phyloP scores from a whole-genome alignment of 2,888 invertebrate genomes.

The Gonocerus acuteangulatus region DNA sequence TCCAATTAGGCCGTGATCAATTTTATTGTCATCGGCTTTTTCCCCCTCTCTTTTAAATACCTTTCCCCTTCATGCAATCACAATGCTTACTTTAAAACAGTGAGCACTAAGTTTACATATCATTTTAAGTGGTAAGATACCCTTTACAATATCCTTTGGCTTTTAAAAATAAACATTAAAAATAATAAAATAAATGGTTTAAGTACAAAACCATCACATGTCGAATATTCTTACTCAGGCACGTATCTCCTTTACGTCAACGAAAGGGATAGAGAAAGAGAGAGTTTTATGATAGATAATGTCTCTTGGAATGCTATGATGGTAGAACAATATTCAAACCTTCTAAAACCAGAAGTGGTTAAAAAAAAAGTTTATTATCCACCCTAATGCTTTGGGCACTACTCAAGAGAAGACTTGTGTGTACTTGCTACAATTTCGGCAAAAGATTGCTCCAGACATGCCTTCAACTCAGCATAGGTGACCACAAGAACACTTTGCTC shows the following conservation, averaged over 20 bases:
- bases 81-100: not conserved
- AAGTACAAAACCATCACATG: not conserved
- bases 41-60: not conserved
- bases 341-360: conserved; percentile 2
- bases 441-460: conserved; percentile 88
- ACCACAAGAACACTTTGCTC: conserved; percentile 94
- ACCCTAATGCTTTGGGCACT: not conserved
- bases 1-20: conserved; percentile 17
- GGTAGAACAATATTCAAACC: conserved; percentile 3
- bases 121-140: not conserved
- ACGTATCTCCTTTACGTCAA: not conserved
- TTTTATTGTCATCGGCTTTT: conserved; percentile 12
- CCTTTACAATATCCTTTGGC: not conserved
- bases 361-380: not conserved
- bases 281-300: too few relatives aligned
- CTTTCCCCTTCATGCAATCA: not conserved
- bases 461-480: conserved; percentile 89
- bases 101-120: not conserved
- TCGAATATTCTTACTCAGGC: not conserved
- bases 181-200: not conserved
- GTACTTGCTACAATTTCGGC: conserved; percentile 58
- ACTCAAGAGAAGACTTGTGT: conserved; percentile 21
- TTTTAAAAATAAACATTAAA: not conserved
- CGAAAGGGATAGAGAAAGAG: not conserved
- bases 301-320: conserved; percentile 11